Conservation (phyloP, 1,140 invertebrate species). For the Drosophila tani region DNA sequence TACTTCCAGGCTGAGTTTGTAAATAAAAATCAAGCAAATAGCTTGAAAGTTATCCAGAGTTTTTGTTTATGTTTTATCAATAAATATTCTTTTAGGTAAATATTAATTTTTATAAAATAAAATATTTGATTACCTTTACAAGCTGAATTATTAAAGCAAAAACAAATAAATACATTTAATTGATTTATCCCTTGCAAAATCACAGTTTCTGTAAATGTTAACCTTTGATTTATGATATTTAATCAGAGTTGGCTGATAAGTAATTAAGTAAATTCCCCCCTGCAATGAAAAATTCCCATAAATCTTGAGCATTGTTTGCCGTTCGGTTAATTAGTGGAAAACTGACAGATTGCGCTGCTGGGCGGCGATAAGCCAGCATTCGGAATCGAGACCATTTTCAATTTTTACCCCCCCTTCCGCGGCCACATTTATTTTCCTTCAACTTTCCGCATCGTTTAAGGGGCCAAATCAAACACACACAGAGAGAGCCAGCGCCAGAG, state of each 20-base stretch:
- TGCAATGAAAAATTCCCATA: slow-evolving; percentile 16
- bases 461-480: slow-evolving; percentile 48
- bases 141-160: neutral
- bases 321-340: slow-evolving; percentile 35
- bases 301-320: slow-evolving; percentile 46
- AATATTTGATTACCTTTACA: no score
- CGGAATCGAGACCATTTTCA: slow-evolving; percentile 20
- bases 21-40: neutral
- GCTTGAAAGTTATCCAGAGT: no score
- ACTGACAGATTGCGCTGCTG: slow-evolving; percentile 27
- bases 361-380: slow-evolving; percentile 20
- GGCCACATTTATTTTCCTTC: slow-evolving; percentile 5
- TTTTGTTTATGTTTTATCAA: neutral
- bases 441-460: slow-evolving; percentile 43
- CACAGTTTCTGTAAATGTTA: neutral
- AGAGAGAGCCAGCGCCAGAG: neutral
- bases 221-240: slow-evolving; percentile 20
- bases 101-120: no score
- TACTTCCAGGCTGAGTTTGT: neutral
- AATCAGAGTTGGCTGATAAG: neutral
- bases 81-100: no score
- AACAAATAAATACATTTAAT: neutral
- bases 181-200: neutral
- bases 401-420: slow-evolving; percentile 2
- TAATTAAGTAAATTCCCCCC: slow-evolving; percentile 30